phyloP scores from a whole-genome alignment of 2,113 vertebrate genomes.

The Antechinus flavipes region DNA sequence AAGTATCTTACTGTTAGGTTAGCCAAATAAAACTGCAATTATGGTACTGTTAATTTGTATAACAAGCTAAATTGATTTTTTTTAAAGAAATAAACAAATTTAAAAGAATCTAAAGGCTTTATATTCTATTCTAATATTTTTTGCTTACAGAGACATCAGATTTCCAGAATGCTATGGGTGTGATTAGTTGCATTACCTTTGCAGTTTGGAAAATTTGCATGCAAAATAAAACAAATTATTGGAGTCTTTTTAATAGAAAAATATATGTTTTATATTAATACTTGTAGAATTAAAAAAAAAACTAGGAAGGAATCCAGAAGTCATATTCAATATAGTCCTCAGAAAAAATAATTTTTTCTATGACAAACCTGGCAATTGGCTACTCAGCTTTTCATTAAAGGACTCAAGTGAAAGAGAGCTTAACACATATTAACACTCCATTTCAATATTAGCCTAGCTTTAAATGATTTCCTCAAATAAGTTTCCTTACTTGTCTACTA shows the following conservation, averaged over 20 bases:
- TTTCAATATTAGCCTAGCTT: not conserved
- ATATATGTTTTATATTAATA: not conserved
- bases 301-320: not conserved
- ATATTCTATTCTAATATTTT: not conserved
- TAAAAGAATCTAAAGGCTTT: not conserved
- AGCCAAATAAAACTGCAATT: not conserved
- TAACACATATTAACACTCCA: not conserved
- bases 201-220: not conserved
- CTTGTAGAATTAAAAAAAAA: not conserved
- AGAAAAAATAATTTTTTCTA: not conserved
- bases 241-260: not conserved
- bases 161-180: not conserved
- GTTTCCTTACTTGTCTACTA: not conserved
- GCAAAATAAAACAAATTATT: slow-evolving; percentile 20
- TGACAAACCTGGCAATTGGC: not conserved
- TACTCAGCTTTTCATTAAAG: not conserved
- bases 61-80: slow-evolving; percentile 12
- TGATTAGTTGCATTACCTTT: slow-evolving; percentile 10
- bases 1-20: not conserved
- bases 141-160: not conserved
- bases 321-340: not conserved
- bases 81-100: slow-evolving; percentile 18
- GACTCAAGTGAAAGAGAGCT: not conserved
- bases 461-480: not conserved
- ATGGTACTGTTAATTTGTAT: not conserved